Base-by-base conservation (phyloP, 2,888 invertebrate species). In the Exocentrus adspersus region DNA sequence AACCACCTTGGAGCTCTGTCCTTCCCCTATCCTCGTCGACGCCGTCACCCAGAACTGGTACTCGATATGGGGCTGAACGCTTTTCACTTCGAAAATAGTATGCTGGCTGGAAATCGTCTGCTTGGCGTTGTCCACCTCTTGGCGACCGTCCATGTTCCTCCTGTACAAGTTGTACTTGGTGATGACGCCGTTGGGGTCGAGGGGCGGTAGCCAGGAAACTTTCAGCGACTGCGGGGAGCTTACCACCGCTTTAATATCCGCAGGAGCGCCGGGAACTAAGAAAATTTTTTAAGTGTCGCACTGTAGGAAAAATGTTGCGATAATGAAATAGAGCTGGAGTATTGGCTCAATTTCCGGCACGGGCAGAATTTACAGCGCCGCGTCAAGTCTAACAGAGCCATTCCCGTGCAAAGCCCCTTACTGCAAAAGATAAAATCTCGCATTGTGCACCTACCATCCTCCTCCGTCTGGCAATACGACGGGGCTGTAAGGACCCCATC, bases 1-100 rank as follows among this genome's bases (percentile, higher is more conserved):
- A 4, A 88, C 88, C 1, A 90, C 89, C 59, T 86, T 84, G 0
- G 90, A 90, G 78, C 89, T 90, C 75, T 89, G 90, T 0, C 93
- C 92, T 79, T 92, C 92, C 0, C 93, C 93, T 41, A 92, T 89
- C 28, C 89, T 85, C 0, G 92, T 93, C 2, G 89, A 90, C 1
- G 92, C 92, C 0, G 91, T 90, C 17, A 93, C 90, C 89, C 91
- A 91, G 79, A 92, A 92, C 76, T 91, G 90, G 77, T 92, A 92
- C 75, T 91, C 90, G 57, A 89, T 88, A 67, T 89, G 88, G 6
- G 88, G 87, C 76, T 89, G 89, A 21, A 91, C 83, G 45, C 87
- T 87, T 73, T 89, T 90, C 1, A 89, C 88, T 78, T 91, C 90
- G 73, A 87, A 90, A 62, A 85, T 86, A 1, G 87, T 87, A 72